Base-by-base conservation (phyloP, 1,140 invertebrate genomes). In the Neodiprion lecontei region DNA sequence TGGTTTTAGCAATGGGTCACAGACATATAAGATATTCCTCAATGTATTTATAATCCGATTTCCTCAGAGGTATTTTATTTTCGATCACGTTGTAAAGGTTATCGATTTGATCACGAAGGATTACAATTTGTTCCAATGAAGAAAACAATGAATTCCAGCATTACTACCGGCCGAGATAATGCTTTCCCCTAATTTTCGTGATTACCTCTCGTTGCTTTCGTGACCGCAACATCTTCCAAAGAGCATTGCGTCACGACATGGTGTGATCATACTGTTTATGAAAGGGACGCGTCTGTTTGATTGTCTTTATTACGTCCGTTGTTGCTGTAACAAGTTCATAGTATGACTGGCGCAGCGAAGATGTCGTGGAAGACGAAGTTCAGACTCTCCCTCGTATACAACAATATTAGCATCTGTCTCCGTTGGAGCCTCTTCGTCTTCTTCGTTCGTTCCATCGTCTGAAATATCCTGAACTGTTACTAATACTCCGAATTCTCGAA, bases 81-180 rank as follows among this genome's bases (percentile, higher is more conserved):
- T 17, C 17, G 61, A 75, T n/a, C 40, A 67, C 11, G 67, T 67
- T n/a, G 53, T 74, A 0, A 61, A 67, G 1, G 10, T 61, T 65
- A 72, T 47, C 53, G 23, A 40, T 72, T 65, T 65, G 9, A 40
- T 72, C 48, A 21, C 73, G 66, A 12, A 47, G 72, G 11, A 21
- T 49, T 9, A 74, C 47, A 73, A 70, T 70, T 47, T 74, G 71
- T 69, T 49, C 67, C 49, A 73, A 67, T 12, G 79, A 72, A 72
- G 75, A 73, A 74, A 72, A 79, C 21, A 77, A 67, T n/a, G 77
- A 78, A 70, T 78, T 79, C 79, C 75, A 78, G 49, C 77, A 70
- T 78, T 53, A 75, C 72, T 23, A 72, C 71, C n/a, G 73, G 74
- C 48, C 71, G 71, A 67, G 47, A 66, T 50, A 79, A 48, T 40